Evolutionary conservation across 2,888 invertebrate genomes (phyloP).

Genomic region (Erannis defoliaria): DNA sequence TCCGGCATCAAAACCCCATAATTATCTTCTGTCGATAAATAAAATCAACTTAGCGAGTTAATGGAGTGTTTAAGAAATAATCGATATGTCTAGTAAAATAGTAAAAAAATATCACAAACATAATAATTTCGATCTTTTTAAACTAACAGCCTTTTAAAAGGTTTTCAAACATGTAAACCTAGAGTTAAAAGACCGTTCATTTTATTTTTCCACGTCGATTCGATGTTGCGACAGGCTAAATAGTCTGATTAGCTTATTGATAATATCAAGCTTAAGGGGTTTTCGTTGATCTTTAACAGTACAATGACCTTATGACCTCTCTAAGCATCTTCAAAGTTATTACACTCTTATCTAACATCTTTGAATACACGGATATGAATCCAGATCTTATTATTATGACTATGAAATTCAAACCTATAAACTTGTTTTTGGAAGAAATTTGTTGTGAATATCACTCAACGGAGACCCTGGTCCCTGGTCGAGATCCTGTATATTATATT

Average conservation of each 20-base stretch:
- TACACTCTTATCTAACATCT: constrained; percentile 23
- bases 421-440: too few relatives aligned
- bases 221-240: constrained; percentile 2
- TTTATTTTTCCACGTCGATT: neutral
- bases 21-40: constrained; percentile 3
- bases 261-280: constrained; percentile 21
- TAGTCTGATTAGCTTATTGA: constrained; percentile 27
- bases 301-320: constrained; percentile 31
- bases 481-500: too few relatives aligned
- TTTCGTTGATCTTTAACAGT: constrained; percentile 22
- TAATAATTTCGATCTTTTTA: too few relatives aligned
- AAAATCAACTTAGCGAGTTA: neutral
- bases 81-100: too few relatives aligned
- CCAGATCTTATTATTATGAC: neutral
- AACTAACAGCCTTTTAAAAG: too few relatives aligned
- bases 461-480: too few relatives aligned
- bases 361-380: constrained; percentile 2
- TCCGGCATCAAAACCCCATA: neutral
- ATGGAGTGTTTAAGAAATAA: too few relatives aligned
- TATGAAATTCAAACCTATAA: neutral
- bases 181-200: neutral
- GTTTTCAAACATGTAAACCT: too few relatives aligned
- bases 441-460: too few relatives aligned
- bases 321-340: constrained; percentile 15
- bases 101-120: too few relatives aligned